These are phyloP conservation scores for Ormyrus labotus DNA, from an alignment of 2,888 invertebrate species.

Conservation along the genomic window DNA sequence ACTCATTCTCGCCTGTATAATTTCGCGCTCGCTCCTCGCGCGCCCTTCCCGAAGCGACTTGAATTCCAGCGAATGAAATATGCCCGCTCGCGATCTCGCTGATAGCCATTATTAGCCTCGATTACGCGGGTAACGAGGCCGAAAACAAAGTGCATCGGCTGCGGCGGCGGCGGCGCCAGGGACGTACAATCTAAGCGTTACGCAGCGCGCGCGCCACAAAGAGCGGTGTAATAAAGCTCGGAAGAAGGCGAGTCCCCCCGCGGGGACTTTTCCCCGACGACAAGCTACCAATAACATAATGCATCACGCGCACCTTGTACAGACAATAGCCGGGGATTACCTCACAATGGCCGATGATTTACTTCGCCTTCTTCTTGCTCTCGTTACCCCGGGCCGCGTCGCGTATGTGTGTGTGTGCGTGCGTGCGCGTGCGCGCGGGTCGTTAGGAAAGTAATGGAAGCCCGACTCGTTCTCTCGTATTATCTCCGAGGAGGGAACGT, in stretches of 20 bases:
- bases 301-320: slow-evolving; percentile 71
- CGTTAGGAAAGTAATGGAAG: slow-evolving; percentile 75
- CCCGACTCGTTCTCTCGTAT: slow-evolving; percentile 70
- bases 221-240: not conserved
- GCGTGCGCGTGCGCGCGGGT: slow-evolving; percentile 51
- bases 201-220: not conserved
- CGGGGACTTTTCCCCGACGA: slow-evolving; percentile 14
- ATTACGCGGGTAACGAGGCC: slow-evolving; percentile 40
- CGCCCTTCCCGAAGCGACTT: no score
- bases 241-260: not conserved
- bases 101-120: slow-evolving; percentile 34
- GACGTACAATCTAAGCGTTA: slow-evolving; percentile 25
- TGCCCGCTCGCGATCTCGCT: not conserved
- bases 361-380: slow-evolving; percentile 69
- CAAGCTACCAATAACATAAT: slow-evolving; percentile 73
- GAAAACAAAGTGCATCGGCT: slow-evolving; percentile 36
- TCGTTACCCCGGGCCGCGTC: slow-evolving; percentile 72
- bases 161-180: slow-evolving; percentile 18
- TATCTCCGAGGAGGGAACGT: slow-evolving; percentile 62
- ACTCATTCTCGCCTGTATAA: no score
- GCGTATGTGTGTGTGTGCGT: not conserved
- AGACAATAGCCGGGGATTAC: slow-evolving; percentile 75
- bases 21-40: no score
- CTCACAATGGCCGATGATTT: slow-evolving; percentile 75
- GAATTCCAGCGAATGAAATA: not conserved